Conservation (phyloP, 1,140 invertebrate species). For the Zophobas atratus region DNA sequence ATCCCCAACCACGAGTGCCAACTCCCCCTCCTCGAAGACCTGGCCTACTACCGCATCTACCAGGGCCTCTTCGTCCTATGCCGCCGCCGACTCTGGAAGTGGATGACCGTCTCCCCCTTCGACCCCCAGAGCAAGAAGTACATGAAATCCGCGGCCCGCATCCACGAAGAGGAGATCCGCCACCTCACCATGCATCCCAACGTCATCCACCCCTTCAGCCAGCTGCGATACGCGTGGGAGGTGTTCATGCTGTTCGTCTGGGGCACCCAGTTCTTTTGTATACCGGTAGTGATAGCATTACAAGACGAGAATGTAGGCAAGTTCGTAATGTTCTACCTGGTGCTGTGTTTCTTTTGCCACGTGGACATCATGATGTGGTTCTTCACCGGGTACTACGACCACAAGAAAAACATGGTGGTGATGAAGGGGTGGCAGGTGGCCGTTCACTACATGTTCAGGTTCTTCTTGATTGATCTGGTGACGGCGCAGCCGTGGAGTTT, state of each 20-base stretch:
- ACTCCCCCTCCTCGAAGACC: neutral
- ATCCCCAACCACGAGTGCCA: neutral
- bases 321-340: neutral
- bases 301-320: neutral
- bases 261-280: neutral
- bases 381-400: constrained; percentile 52
- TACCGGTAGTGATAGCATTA: neutral
- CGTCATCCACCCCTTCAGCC: constrained; percentile 11
- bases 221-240: neutral
- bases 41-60: neutral
- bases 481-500: constrained; percentile 4
- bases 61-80: neutral
- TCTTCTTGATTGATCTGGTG: constrained; percentile 19
- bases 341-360: neutral
- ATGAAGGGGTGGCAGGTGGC: neutral
- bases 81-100: neutral
- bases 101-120: neutral
- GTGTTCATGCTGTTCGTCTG: constrained; percentile 9
- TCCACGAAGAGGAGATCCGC: neutral
- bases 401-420: constrained; percentile 16
- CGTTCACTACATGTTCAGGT: neutral
- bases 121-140: neutral
- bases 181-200: neutral
- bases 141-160: neutral
- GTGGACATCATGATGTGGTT: constrained; percentile 46